Percentiles rank a stretch among this genome's conserved stretches.
Evolutionary conservation across 1,140 invertebrate genomes (phyloP).

Genomic region (Panagrolaimus sp.): DNA sequence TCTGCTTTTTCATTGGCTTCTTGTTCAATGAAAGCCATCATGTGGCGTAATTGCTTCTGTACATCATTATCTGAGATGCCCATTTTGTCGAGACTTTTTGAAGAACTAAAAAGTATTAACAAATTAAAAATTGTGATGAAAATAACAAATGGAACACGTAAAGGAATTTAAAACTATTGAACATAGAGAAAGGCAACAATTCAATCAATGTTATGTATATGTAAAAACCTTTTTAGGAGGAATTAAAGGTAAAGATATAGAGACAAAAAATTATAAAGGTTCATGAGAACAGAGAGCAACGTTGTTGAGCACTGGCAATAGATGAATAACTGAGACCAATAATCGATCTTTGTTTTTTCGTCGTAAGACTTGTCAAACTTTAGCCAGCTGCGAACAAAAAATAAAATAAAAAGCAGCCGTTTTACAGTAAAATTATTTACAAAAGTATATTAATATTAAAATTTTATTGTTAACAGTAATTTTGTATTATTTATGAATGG

Average conservation of each 20-base stretch:
- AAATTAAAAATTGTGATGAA: not conserved
- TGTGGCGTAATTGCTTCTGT: constrained; percentile 84
- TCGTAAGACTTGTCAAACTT: not conserved
- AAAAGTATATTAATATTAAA: no score
- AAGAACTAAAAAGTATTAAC: not conserved
- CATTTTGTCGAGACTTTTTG: constrained; percentile 31
- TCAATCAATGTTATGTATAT: no score
- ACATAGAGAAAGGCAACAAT: no score
- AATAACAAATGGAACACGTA: not conserved
- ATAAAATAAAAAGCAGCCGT: no score
- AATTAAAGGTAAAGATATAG: no score
- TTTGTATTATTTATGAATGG: no score
- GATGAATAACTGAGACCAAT: not conserved
- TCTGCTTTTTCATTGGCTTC: constrained; percentile 99
- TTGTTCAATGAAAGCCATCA: constrained; percentile 99
- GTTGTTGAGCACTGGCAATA: constrained; percentile 1
- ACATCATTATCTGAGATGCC: constrained; percentile 70
- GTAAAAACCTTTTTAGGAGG: no score
- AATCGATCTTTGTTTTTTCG: constrained; percentile 13
- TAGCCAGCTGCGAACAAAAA: not conserved
- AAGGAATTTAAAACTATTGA: no score
- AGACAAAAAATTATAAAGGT: no score
- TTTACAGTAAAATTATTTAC: no score
- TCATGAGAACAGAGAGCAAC: no score
- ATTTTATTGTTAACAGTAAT: no score